Percentiles rank a stretch among this genome's conserved stretches.
These are phyloP conservation scores for Euzetes globulus DNA, from an alignment of 2,888 invertebrate species.

Conservation along the genomic window DNA sequence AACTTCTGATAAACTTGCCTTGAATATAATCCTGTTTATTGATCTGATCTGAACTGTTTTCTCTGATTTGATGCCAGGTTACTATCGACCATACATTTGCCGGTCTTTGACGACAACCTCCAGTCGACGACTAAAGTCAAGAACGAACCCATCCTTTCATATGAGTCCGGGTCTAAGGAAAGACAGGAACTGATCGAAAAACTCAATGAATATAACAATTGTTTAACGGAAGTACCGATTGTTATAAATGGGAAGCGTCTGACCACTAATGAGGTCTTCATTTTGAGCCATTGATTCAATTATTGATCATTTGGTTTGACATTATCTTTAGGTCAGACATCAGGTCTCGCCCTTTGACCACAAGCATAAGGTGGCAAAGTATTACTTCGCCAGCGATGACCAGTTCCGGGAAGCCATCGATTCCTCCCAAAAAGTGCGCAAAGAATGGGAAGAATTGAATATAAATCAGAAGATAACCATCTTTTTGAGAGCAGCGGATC, in stretches of 20 bases:
- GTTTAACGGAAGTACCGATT: slow-evolving; percentile 80
- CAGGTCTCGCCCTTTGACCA: slow-evolving; percentile 92
- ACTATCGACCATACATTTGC: neutral
- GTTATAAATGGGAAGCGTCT: slow-evolving; percentile 89
- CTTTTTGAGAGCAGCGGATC: slow-evolving; percentile 64
- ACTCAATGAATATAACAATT: slow-evolving; percentile 58
- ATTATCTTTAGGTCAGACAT: slow-evolving; percentile 55
- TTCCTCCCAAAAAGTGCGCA: slow-evolving; percentile 66
- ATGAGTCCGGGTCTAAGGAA: slow-evolving; percentile 73
- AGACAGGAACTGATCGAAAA: slow-evolving; percentile 63
- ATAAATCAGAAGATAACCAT: slow-evolving; percentile 59
- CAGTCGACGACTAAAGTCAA: too few relatives aligned
- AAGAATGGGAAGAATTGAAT: slow-evolving; percentile 79
- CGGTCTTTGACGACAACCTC: slow-evolving; percentile 57
- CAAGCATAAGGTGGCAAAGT: slow-evolving; percentile 75
- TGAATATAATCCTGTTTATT: too few relatives aligned
- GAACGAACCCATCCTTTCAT: slow-evolving; percentile 75
- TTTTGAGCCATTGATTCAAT: neutral
- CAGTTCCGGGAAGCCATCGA: slow-evolving; percentile 77
- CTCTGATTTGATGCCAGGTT: neutral
- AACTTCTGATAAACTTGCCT: too few relatives aligned
- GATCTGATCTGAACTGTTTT: too few relatives aligned
- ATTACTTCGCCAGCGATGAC: slow-evolving; percentile 77
- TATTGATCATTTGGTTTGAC: neutral
- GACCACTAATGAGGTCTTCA: slow-evolving; percentile 55